Percentiles rank a stretch among this genome's conserved stretches.
Evolutionary conservation across 2,113 vertebrate species (phyloP).

Genomic region (Scomber colias): DNA sequence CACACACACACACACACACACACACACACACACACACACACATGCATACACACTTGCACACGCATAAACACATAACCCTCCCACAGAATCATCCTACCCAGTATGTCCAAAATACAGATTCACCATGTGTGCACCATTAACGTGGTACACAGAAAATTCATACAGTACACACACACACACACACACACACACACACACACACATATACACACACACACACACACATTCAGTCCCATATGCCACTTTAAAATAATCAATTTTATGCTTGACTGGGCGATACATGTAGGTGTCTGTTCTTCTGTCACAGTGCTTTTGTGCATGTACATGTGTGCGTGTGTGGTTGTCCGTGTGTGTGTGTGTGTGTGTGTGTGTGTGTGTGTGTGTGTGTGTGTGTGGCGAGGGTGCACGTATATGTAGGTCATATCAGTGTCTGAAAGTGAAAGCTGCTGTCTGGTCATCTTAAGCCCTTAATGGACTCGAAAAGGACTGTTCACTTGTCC

Average conservation of each 20-base stretch:
- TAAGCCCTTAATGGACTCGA: conserved; percentile 70
- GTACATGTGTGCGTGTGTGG: conserved; percentile 13
- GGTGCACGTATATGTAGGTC: conserved; percentile 51
- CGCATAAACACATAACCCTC: conserved; percentile 19
- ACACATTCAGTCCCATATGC: conserved; percentile 15
- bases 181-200: conserved; percentile 21
- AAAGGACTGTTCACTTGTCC: conserved; percentile 25
- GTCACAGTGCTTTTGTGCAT: conserved; percentile 45
- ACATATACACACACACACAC: conserved; percentile 20
- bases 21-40: neutral
- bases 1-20: neutral
- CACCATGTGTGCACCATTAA: neutral
- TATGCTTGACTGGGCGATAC: conserved; percentile 58
- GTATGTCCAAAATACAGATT: neutral
- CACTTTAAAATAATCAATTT: conserved; percentile 64
- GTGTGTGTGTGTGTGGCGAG: conserved; percentile 13
- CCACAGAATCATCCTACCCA: conserved; percentile 28
- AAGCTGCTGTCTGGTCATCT: conserved; percentile 65
- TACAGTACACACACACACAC: conserved; percentile 5
- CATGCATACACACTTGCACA: too few relatives aligned
- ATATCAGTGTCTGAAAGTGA: conserved; percentile 64
- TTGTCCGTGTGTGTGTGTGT: conserved; percentile 27
- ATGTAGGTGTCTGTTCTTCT: conserved; percentile 62
- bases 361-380: neutral
- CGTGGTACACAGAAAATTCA: neutral